Percentiles rank a stretch among this genome's conserved stretches.
Conservation (phyloP, 2,113 vertebrate species). For the Chinchilla lanigera region DNA sequence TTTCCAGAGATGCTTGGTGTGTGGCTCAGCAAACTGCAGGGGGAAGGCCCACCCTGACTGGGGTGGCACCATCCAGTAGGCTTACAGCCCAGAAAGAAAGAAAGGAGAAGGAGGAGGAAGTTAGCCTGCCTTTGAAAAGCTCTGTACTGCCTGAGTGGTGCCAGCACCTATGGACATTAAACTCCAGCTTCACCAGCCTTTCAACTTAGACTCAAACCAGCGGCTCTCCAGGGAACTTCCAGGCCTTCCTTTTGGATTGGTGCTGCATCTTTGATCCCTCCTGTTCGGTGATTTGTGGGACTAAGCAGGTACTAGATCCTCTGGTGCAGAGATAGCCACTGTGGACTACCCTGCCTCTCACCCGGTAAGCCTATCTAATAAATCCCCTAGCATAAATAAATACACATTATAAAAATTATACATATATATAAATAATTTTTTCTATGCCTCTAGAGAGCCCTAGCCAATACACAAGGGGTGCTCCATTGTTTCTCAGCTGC, state of each 20-base stretch:
- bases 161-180: background rate
- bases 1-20: background rate
- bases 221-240: background rate
- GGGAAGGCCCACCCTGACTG: background rate
- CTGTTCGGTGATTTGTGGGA: background rate
- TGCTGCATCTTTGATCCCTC: too few relatives aligned
- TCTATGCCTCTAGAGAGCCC: background rate
- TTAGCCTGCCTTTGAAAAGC: background rate
- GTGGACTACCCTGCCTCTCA: background rate
- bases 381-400: background rate
- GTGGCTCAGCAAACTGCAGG: background rate
- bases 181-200: background rate
- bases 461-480: background rate
- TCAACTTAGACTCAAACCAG: background rate
- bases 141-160: background rate
- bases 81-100: background rate
- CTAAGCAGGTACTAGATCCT: background rate
- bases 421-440: background rate
- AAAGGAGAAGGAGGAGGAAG: background rate
- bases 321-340: background rate
- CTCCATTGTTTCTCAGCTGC: background rate
- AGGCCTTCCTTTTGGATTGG: background rate
- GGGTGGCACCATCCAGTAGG: background rate
- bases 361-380: background rate
- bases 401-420: background rate